Evolutionary conservation across 1,140 invertebrate species (phyloP).

Genomic region (Bombus impatiens): DNA sequence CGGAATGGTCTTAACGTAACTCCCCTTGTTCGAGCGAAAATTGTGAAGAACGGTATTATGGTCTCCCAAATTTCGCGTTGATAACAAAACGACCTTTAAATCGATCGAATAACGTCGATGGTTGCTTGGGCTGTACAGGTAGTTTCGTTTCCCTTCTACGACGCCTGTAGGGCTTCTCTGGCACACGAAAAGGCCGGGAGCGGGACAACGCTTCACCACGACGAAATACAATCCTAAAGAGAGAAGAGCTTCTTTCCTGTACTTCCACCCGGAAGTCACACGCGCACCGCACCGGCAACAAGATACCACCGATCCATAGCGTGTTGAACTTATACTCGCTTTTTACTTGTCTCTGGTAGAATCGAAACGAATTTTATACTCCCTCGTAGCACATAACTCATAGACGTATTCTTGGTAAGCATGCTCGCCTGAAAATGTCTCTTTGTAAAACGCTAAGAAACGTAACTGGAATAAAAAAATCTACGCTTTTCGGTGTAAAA

Average conservation of each 20-base stretch:
- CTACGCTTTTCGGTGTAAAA: not conserved
- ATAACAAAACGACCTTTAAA: constrained; percentile 38
- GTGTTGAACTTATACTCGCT: not conserved
- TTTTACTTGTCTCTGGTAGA: not conserved
- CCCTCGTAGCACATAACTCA: not conserved
- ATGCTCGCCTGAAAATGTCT: too few species aligned
- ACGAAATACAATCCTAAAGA: constrained; percentile 54
- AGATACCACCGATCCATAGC: not conserved
- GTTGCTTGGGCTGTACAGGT: not conserved
- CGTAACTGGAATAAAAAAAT: not conserved
- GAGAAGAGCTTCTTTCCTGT: constrained; percentile 35
- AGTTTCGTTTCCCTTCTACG: constrained; percentile 35
- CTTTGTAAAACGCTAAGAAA: too few species aligned
- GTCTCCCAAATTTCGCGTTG: not conserved
- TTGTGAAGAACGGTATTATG: not conserved
- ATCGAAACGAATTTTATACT: not conserved
- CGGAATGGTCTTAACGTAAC: constrained; percentile 15
- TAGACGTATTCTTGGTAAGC: not conserved
- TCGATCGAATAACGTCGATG: constrained; percentile 48
- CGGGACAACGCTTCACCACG: not conserved
- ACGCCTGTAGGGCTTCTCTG: constrained; percentile 34
- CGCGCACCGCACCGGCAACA: constrained; percentile 15
- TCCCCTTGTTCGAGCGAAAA: not conserved
- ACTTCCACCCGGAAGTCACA: constrained; percentile 36
- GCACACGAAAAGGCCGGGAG: constrained; percentile 7